phyloP scores from a whole-genome alignment of 35 echinoderm and acorn worm genomes.

The Patiria miniata region DNA sequence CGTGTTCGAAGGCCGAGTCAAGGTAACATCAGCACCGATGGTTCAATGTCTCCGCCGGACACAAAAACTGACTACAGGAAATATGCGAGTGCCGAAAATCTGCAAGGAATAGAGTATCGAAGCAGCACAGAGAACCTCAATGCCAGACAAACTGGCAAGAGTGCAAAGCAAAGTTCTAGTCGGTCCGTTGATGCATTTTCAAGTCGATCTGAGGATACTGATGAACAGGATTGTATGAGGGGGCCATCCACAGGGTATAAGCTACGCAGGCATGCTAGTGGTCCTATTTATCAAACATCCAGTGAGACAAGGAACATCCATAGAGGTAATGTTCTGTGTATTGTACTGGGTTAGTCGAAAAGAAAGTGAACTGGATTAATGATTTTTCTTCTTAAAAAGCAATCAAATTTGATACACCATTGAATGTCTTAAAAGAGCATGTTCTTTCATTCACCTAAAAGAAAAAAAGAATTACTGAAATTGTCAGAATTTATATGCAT shows the following conservation, averaged over 20 bases:
- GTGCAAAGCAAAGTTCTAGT: constrained; percentile 24
- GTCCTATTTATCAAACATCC: constrained; percentile 41
- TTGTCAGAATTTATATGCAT: too few species aligned
- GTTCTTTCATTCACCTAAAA: too few species aligned
- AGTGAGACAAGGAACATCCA: constrained; percentile 26
- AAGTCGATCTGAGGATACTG: constrained; percentile 11
- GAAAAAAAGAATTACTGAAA: too few species aligned
- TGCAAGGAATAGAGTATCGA: constrained; percentile 10
- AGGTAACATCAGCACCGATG: not conserved
- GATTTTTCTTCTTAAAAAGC: too few species aligned
- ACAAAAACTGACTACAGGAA: constrained; percentile 13
- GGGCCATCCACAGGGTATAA: constrained; percentile 32
- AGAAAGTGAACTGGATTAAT: too few species aligned
- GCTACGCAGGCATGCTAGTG: constrained; percentile 61
- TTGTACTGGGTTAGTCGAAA: too few species aligned
- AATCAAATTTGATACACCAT: too few species aligned
- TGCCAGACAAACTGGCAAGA: not conserved
- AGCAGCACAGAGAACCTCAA: not conserved
- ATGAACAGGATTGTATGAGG: not conserved
- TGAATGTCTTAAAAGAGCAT: too few species aligned
- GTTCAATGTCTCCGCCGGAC: not conserved
- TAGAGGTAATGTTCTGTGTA: constrained; percentile 50
- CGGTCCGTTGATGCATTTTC: not conserved
- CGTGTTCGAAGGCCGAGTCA: constrained; percentile 46
- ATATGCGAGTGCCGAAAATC: constrained; percentile 76